These are phyloP conservation scores for Nothocercus nigrocapillus DNA, from an alignment of 2,113 vertebrate species.

Conservation along the genomic window DNA sequence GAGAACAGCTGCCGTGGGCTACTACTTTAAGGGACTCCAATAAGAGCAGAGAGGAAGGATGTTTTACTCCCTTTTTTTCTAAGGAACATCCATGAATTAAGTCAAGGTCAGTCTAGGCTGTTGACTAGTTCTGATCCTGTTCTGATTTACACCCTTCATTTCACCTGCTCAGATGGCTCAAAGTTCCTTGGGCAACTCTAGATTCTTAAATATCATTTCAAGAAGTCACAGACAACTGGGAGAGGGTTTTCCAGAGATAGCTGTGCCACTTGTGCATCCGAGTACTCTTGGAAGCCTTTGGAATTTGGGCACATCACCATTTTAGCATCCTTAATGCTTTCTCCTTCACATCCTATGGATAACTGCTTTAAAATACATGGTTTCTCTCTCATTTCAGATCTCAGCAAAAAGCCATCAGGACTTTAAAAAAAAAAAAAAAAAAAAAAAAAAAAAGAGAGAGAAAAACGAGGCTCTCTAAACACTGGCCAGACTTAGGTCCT, in stretches of 20 bases:
- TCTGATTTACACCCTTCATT: background rate
- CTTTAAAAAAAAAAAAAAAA: no score
- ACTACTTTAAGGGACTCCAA: background rate
- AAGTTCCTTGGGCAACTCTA: background rate
- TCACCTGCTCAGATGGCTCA: background rate
- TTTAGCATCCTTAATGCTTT: background rate
- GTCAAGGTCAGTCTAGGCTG: background rate
- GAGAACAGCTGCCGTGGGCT: background rate
- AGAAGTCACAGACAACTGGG: background rate
- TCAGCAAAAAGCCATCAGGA: background rate
- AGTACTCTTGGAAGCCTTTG: background rate
- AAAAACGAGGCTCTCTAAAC: background rate
- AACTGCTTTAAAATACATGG: background rate
- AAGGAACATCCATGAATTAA: rapidly evolving
- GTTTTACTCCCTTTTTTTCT: background rate
- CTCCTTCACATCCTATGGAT: background rate
- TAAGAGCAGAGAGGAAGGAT: background rate
- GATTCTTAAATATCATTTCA: background rate
- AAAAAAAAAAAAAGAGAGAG: no score
- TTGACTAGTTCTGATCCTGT: background rate
- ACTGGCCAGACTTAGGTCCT: background rate
- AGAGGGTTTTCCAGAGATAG: background rate
- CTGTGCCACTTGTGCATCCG: background rate
- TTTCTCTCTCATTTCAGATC: background rate
- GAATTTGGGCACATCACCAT: background rate